Evolutionary conservation across 2,797 vertebrate genomes (phyloP), one percentile per base, ranked within the genome.

Genomic region (Ctenopoma kingsleyae): DNA sequence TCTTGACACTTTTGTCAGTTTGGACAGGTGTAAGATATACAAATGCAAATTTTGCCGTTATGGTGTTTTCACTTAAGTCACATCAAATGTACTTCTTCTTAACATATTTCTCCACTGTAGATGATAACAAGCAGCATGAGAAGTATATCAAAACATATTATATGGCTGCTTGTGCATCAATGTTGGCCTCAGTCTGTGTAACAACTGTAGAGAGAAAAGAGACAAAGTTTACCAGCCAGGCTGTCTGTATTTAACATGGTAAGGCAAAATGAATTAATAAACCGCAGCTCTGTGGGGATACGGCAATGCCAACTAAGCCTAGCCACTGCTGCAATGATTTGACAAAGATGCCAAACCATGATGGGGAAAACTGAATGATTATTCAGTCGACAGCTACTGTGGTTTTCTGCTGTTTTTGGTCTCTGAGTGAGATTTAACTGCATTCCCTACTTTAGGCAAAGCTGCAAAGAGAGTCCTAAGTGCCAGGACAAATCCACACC

Each of bases 21-120:
- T 88, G 67, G 90, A 91, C 89, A 91, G 91, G 85, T 89, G 80
- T 78, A 51, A 74, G 81, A 90, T 76, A 78, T 83, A 78, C 67
- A 70, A 84, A 88, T 84, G 57, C 38, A 70, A 84, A 88, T 84
- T 55, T 35, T 68, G 74, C 32, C 67, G 82, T 54, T 71, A 23
- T 38, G 53, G 53, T 62, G 76, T 19, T 74, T 91, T 79, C 79
- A 67, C 57, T 84, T 56, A 55, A 82, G 71, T 83, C 81, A 68
- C 72, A 87, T 90, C 85, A 83, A 79, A 86, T 80, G 69, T 12
- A 77, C 35, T 48, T 59, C 46, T 66, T 66, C 48, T 56, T 60
- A 61, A 71, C 57, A 83, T 70, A 51, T 69, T 49, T 27, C n/a
- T 48, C 51, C 27, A 11, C 66, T 36, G 69, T 13, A 35, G 40